Conservation (phyloP, 2,888 invertebrate species). For the Erebia palarica region DNA sequence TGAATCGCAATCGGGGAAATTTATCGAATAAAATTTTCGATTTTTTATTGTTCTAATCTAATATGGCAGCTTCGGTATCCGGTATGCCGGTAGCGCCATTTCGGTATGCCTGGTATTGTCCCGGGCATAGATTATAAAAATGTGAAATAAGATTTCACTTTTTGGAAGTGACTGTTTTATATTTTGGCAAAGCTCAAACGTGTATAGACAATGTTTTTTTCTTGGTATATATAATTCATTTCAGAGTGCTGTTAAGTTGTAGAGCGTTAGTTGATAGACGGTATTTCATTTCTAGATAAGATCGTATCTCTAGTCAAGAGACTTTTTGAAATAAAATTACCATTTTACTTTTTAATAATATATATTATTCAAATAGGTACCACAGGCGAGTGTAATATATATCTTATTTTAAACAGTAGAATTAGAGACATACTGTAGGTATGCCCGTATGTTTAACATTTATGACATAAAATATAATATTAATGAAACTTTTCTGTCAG, state of each 20-base stretch:
- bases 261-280: constrained; percentile 59
- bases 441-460: constrained; percentile 53
- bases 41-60: constrained; percentile 36
- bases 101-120: constrained; percentile 23
- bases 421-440: constrained; percentile 66
- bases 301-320: constrained; percentile 80
- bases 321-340: constrained; percentile 74
- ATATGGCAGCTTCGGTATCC: constrained; percentile 28
- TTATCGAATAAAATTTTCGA: constrained; percentile 44
- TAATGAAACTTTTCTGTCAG: constrained; percentile 77
- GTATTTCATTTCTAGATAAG: constrained; percentile 73
- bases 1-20: constrained; percentile 32
- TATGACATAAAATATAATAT: constrained; percentile 13
- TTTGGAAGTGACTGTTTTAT: constrained; percentile 55
- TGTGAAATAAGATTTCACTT: constrained; percentile 77
- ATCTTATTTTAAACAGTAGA: constrained; percentile 63
- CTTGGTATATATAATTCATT: constrained; percentile 58
- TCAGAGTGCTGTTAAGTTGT: constrained; percentile 75
- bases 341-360: constrained; percentile 74
- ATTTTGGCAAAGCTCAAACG: constrained; percentile 78
- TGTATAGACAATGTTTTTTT: constrained; percentile 57
- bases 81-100: constrained; percentile 28
- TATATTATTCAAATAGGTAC: constrained; percentile 67
- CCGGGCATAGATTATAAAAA: constrained; percentile 36
- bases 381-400: constrained; percentile 71